These are phyloP conservation scores for Caenorhabditis virilis DNA, from an alignment of 2,888 invertebrate species.

Conservation along the genomic window DNA sequence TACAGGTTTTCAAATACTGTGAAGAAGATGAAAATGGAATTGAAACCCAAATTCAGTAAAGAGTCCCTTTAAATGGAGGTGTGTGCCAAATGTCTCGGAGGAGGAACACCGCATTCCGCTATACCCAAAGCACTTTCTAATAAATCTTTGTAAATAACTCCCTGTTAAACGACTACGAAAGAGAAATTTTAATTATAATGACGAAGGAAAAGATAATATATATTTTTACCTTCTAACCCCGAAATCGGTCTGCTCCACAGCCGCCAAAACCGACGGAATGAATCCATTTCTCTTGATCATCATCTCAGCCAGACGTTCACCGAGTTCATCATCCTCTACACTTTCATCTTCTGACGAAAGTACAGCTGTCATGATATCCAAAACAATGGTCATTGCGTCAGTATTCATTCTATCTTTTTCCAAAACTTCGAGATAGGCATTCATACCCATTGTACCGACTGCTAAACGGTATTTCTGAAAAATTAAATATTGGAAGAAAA, in stretches of 20 bases:
- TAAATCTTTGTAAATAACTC: no score
- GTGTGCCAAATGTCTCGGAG: no score
- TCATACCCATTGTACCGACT: constrained; percentile 91
- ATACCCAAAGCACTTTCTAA: no score
- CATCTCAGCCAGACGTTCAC: constrained; percentile 72
- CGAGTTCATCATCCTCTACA: constrained; percentile 69
- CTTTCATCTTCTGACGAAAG: constrained; percentile 75
- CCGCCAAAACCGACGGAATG: constrained; percentile 54
- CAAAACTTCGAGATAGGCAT: constrained; percentile 77
- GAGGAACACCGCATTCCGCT: no score
- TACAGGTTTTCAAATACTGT: no score
- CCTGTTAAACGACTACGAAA: no score
- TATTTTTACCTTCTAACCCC: constrained; percentile 54
- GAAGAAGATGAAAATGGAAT: no score
- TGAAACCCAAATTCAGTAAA: no score
- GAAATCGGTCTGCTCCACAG: constrained; percentile 60
- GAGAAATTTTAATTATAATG: no score
- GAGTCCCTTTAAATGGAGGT: no score
- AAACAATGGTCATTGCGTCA: constrained; percentile 87
- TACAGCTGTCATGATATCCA: constrained; percentile 86
- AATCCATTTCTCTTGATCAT: constrained; percentile 56
- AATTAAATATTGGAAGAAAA: neutral
- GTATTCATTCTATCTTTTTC: constrained; percentile 86
- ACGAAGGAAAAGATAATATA: no score
- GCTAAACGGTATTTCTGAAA: constrained; percentile 88